Evolutionary conservation across 1,140 invertebrate genomes (phyloP), one percentile per base, ranked within the genome.

Genomic region (Whitmania pigra): DNA sequence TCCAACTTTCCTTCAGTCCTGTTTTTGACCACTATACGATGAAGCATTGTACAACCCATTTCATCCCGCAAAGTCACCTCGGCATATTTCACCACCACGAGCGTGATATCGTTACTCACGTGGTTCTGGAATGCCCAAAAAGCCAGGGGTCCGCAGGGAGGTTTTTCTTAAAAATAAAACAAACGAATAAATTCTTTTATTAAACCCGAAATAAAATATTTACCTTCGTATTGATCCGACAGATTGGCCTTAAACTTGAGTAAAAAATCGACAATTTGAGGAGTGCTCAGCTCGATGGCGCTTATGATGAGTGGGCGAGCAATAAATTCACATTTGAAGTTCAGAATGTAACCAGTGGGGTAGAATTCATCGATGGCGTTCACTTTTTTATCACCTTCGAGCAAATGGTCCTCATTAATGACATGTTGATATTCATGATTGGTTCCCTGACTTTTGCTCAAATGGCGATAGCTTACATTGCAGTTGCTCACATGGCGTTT

Each of bases 111-210:
- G 49, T 71, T 72, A 60, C 75, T 73, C 11, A 77, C 75, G 68
- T 77, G 73, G 69, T 77, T 75, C 53, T 71, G 67, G 60, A 77
- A 77, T 31, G 76, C 72, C 75, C 76, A 77, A 71, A 77, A 77
- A n/a, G 76, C 76, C n/a, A 69, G 49, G n/a, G 76, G 76, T 2
- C 75, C 76, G 60, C 76, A 77, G 20, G 76, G 76, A 15, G 76
- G 72, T 31, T 53, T 66, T 67, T 75, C 76, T 77, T 63, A 25
- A 75, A 75, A 54, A 25, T 18, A 72, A 25, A 22, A 54, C 73
- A 36, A 53, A n/a, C 22, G 11, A 53, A 72, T 71, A 43, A 27
- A 22, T 72, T 71, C 13, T 15, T 69, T 54, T 63, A 9, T 43
- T 4, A 68, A 63, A 49, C 9, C 2, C 9, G 43, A 49, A 49